Conservation (phyloP, 1,140 invertebrate species). For the Anoplophora glabripennis region DNA sequence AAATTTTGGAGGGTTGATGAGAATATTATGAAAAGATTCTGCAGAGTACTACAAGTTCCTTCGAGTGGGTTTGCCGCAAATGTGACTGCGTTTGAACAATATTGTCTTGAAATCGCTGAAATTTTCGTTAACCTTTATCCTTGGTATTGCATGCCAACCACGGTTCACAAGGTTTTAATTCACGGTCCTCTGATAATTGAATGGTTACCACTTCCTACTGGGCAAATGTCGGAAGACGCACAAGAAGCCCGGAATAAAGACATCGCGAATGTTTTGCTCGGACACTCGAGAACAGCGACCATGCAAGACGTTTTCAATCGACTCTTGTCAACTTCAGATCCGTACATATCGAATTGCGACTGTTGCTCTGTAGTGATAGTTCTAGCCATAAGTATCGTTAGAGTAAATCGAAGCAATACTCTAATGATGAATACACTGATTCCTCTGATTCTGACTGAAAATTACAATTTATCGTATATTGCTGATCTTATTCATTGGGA, state of each 20-base stretch:
- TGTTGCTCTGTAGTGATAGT: too few relatives aligned
- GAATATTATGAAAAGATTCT: constrained; percentile 14
- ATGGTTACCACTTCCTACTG: constrained; percentile 34
- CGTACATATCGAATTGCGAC: too few relatives aligned
- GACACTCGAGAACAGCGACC: constrained; percentile 19
- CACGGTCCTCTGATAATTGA: constrained; percentile 32
- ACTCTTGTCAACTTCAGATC: neutral
- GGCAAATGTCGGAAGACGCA: constrained; percentile 34
- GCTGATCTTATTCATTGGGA: too few relatives aligned
- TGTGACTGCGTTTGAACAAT: constrained; percentile 7
- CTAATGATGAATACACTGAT: too few relatives aligned
- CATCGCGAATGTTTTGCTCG: constrained; percentile 27
- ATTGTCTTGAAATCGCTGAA: constrained; percentile 17
- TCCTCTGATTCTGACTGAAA: too few relatives aligned
- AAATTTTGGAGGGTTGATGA: constrained; percentile 26
- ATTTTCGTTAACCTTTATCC: constrained; percentile 36
- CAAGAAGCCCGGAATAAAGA: constrained; percentile 31
- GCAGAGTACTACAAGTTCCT: constrained; percentile 13
- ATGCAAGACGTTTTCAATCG: neutral
- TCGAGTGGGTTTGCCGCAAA: neutral
- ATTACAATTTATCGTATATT: too few relatives aligned
- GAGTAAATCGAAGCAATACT: too few relatives aligned
- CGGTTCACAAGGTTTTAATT: constrained; percentile 44
- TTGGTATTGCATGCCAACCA: constrained; percentile 44
- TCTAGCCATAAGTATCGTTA: too few relatives aligned